phyloP scores from a whole-genome alignment of 1,140 invertebrate genomes.

The Micrasema longulum region DNA sequence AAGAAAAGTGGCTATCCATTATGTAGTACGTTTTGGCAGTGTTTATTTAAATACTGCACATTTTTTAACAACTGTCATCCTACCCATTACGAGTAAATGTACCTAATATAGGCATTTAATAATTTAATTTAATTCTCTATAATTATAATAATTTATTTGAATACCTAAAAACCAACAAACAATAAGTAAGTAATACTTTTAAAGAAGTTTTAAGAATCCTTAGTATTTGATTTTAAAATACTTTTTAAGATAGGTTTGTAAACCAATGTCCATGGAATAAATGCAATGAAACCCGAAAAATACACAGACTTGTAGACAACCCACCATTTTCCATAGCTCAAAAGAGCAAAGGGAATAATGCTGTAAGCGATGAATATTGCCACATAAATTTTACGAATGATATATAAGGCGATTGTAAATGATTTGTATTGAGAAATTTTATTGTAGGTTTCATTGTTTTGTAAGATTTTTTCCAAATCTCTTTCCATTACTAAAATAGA shows the following conservation, averaged over 20 bases:
- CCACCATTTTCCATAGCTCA: conserved; percentile 76
- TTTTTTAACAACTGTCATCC: no score
- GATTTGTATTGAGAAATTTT: conserved; percentile 61
- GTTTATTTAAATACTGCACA: no score
- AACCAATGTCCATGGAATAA: conserved; percentile 72
- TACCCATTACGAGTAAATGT: no score
- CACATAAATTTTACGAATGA: conserved; percentile 81
- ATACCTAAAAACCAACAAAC: no score
- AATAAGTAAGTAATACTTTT: no score
- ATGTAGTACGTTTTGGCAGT: no score
- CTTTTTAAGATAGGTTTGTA: conserved; percentile 55
- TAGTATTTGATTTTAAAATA: no score
- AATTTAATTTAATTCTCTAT: no score
- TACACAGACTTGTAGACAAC: conserved; percentile 72
- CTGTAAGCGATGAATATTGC: conserved; percentile 89
- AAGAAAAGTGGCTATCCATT: no score
- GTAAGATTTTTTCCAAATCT: conserved; percentile 72
- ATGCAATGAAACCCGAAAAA: conserved; percentile 75
- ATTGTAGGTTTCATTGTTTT: conserved; percentile 65
- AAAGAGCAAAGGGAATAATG: conserved; percentile 82
- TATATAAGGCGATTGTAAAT: conserved; percentile 62
- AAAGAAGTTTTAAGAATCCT: no score
- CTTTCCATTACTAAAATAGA: conserved; percentile 88
- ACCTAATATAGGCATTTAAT: no score
- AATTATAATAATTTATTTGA: no score